Percentiles rank a stretch among this genome's conserved stretches.
Evolutionary conservation across 2,888 invertebrate species (phyloP).

Genomic region (Rhaphigaster nebulosa): DNA sequence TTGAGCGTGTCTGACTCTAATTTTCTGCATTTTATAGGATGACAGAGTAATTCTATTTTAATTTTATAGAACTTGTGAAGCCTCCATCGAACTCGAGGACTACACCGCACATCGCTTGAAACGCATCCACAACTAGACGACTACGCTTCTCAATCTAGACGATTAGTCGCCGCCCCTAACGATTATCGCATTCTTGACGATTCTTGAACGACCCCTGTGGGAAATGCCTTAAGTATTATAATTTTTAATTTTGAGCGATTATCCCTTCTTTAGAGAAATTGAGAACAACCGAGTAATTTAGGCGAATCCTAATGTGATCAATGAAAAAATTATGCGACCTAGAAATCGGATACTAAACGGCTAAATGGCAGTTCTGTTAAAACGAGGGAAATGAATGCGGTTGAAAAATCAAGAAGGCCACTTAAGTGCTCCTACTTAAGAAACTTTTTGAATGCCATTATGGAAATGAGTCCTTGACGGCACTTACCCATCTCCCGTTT

Average conservation of each 20-base stretch:
- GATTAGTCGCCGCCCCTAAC: too few relatives aligned
- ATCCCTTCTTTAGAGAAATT: background rate
- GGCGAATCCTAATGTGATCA: background rate
- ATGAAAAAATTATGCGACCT: background rate
- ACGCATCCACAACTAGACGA: too few relatives aligned
- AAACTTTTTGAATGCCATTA: constrained; percentile 49
- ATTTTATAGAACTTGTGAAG: too few relatives aligned
- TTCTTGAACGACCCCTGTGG: too few relatives aligned
- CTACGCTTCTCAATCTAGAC: too few relatives aligned
- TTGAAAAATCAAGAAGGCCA: constrained; percentile 39
- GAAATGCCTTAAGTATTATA: too few relatives aligned
- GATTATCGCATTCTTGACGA: too few relatives aligned
- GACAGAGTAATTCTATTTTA: too few relatives aligned
- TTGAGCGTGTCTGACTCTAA: too few relatives aligned
- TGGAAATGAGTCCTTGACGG: constrained; percentile 7
- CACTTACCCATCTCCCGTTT: background rate
- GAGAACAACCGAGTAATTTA: background rate
- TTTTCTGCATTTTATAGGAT: too few relatives aligned
- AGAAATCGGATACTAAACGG: background rate
- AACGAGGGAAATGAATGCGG: constrained; percentile 25
- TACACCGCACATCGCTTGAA: too few relatives aligned
- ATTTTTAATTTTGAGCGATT: background rate
- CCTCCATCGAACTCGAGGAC: too few relatives aligned
- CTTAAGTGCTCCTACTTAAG: constrained; percentile 35
- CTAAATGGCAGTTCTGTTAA: background rate